A percentile compares a stretch with the other conserved stretches of the same genome.
phyloP scores from a whole-genome alignment of 2,797 vertebrate genomes.

The Sparidentex hasta region DNA sequence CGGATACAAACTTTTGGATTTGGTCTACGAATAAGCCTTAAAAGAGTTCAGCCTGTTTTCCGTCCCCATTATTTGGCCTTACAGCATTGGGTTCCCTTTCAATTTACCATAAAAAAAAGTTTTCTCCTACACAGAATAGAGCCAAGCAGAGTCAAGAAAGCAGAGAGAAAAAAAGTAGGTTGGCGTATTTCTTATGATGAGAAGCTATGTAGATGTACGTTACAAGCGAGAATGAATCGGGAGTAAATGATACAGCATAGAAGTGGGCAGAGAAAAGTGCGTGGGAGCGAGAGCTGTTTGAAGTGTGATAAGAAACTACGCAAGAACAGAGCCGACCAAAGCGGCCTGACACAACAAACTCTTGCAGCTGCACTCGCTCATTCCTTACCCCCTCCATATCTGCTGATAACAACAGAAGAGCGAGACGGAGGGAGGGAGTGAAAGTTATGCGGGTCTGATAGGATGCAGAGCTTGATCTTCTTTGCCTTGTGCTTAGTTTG shows the following conservation, averaged over 20 bases:
- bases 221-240: slow-evolving; percentile 51
- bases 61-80: slow-evolving; percentile 16
- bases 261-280: slow-evolving; percentile 53
- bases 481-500: slow-evolving; percentile 33
- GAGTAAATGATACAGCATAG: slow-evolving; percentile 51
- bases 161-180: slow-evolving; percentile 12
- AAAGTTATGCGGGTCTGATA: slow-evolving; percentile 64
- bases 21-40: neutral
- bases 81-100: neutral
- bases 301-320: slow-evolving; percentile 77
- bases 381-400: slow-evolving; percentile 64
- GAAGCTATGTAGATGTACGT: slow-evolving; percentile 39
- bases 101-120: neutral
- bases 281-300: slow-evolving; percentile 73
- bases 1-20: neutral
- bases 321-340: slow-evolving; percentile 55
- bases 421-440: slow-evolving; percentile 49
- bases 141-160: slow-evolving; percentile 1
- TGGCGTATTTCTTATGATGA: slow-evolving; percentile 15
- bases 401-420: slow-evolving; percentile 71
- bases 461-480: slow-evolving; percentile 42
- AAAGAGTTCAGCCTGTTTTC: neutral
- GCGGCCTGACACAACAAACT: slow-evolving; percentile 77
- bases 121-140: neutral
- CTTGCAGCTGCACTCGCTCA: slow-evolving; percentile 76